These are phyloP conservation scores for Nymphalis c-album DNA, from an alignment of 2,888 invertebrate genomes.

Conservation along the genomic window DNA sequence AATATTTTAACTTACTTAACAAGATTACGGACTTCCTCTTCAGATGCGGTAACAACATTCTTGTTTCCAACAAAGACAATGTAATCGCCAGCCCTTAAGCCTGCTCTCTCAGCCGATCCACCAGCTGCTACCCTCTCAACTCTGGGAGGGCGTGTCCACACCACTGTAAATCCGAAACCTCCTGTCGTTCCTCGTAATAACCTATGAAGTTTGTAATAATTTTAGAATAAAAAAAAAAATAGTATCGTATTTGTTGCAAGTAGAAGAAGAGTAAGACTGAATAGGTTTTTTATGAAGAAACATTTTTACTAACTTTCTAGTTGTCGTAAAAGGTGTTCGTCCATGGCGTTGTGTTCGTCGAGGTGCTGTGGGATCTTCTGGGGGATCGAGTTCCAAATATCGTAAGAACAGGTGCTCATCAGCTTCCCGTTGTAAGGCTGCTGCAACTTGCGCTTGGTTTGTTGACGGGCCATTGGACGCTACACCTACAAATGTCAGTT, in stretches of 20 bases:
- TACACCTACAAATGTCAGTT: slow-evolving; percentile 51
- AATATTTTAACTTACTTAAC: slow-evolving; percentile 83
- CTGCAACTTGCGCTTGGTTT: slow-evolving; percentile 79
- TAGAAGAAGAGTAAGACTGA: background rate
- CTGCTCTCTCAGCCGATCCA: slow-evolving; percentile 91
- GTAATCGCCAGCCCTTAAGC: slow-evolving; percentile 91
- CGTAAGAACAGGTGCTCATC: slow-evolving; percentile 88
- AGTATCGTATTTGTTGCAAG: background rate
- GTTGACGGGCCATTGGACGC: slow-evolving; percentile 68
- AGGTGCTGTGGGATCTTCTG: slow-evolving; percentile 83
- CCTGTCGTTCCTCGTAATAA: slow-evolving; percentile 76
- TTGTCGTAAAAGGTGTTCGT: slow-evolving; percentile 91
- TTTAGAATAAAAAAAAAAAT: background rate
- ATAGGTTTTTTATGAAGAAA: background rate
- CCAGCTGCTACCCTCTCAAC: slow-evolving; percentile 92
- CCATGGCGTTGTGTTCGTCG: slow-evolving; percentile 82
- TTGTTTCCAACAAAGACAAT: slow-evolving; percentile 93
- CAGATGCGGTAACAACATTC: slow-evolving; percentile 91
- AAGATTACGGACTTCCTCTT: slow-evolving; percentile 83
- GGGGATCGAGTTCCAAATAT: slow-evolving; percentile 90
- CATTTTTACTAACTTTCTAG: slow-evolving; percentile 79
- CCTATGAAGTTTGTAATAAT: slow-evolving; percentile 46
- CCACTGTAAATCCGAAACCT: slow-evolving; percentile 93
- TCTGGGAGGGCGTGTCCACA: slow-evolving; percentile 93
- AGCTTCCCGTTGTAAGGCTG: slow-evolving; percentile 84